Percentiles rank a stretch among this genome's conserved stretches.
phyloP scores from a whole-genome alignment of 2,888 invertebrate species.

The Chromoteleia sp. region DNA sequence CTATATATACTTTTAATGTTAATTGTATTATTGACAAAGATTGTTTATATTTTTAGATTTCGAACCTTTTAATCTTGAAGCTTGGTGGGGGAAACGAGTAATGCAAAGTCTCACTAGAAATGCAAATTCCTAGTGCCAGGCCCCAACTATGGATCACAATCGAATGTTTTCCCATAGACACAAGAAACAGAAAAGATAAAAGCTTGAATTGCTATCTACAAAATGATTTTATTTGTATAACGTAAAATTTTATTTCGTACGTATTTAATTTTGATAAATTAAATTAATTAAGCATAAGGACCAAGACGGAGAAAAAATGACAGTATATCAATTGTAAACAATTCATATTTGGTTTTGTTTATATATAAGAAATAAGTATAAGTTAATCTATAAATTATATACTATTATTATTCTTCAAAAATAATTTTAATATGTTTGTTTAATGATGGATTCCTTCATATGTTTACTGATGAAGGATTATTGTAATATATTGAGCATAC shows the following conservation, averaged over 20 bases:
- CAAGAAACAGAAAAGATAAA: constrained; percentile 82
- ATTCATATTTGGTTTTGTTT: too few relatives aligned
- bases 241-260: constrained; percentile 28
- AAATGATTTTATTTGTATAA: constrained; percentile 19
- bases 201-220: constrained; percentile 12
- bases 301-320: too few relatives aligned
- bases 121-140: constrained; percentile 83
- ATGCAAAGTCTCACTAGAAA: constrained; percentile 88
- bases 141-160: constrained; percentile 78
- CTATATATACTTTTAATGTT: not conserved
- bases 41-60: constrained; percentile 86
- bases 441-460: too few relatives aligned
- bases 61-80: constrained; percentile 91
- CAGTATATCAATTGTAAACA: not conserved
- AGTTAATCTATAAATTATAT: too few relatives aligned
- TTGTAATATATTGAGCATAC: not conserved
- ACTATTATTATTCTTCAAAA: too few relatives aligned
- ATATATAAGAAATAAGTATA: too few relatives aligned
- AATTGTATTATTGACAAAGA: constrained; percentile 5
- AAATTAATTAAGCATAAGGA: too few relatives aligned
- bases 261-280: constrained; percentile 10
- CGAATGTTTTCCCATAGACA: constrained; percentile 82
- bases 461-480: too few relatives aligned
- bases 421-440: too few relatives aligned
- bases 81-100: constrained; percentile 90